Evolutionary conservation across 2,797 vertebrate genomes (phyloP), one percentile per base, ranked within the genome.

Genomic region (Oceanodroma leucorhoa): DNA sequence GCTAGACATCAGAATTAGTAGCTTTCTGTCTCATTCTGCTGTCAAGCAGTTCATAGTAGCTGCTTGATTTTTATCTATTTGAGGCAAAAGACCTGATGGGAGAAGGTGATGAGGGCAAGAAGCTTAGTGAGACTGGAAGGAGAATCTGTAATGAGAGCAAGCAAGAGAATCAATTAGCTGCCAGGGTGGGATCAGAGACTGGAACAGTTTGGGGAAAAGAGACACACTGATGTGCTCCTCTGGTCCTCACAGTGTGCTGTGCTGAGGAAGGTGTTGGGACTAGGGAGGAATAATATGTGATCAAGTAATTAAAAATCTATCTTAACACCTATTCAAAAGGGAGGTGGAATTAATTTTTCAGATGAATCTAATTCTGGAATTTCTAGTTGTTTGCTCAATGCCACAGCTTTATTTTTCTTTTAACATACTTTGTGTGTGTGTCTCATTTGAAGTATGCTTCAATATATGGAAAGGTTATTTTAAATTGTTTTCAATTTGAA

Each of bases 1-100:
- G 51, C 16, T 36, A 65, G 32, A 24, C 8, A 4, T 4, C 48
- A n/a, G 73, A 75, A 46, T 13, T 64, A 45, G 30, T 41, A 79
- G 8, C 4, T 50, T 92, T 87, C 41, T 53, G 24, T 60, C 65
- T 93, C 43, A 53, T 43, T 82, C 30, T 69, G 9, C 24, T 58
- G 7, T 48, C 24, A 46, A 50, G 5, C 13, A 29, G 21, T 30
- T 86, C 64, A 79, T 50, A 80, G 30, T 21, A 85, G 46, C n/a
- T 79, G 43, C 62, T 89, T 87, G 51, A 83, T 77, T 92, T 94
- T 92, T 45, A 55, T 81, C n/a, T 88, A 1, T 58, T 81, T 82
- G 32, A 61, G 58, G 65, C 9, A 58, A 65, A 90, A 65, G 34
- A 57, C 8, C 38, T 75, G 14, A 43, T 38, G 45, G 14, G 21